phyloP scores from a whole-genome alignment of 1,140 invertebrate genomes.

The Panagrolaimus sp. region DNA sequence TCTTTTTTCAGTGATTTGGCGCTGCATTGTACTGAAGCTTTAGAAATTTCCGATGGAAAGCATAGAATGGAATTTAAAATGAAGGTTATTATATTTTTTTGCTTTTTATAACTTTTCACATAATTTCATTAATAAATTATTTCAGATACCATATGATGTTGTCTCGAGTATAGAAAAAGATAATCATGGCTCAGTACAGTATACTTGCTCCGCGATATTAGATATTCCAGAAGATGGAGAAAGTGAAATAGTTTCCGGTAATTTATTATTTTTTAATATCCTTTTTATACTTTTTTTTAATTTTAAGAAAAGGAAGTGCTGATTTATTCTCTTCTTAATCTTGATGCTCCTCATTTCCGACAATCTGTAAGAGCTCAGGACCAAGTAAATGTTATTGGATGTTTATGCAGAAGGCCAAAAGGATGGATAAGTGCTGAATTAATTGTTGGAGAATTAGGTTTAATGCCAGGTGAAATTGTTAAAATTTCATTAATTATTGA shows the following conservation, averaged over 20 bases:
- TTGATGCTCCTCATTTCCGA: conserved; percentile 44
- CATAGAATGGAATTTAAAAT: conserved; percentile 40
- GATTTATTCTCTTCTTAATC: conserved; percentile 39
- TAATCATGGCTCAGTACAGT: conserved; percentile 32
- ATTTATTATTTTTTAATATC: not conserved
- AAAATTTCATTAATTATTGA: conserved; percentile 30
- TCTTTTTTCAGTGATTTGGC: conserved; percentile 37
- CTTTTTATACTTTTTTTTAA: not conserved
- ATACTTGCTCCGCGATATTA: conserved; percentile 38
- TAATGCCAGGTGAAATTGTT: conserved; percentile 36
- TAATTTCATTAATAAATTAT: conserved; percentile 17
- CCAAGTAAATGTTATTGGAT: conserved; percentile 23
- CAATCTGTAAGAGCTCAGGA: conserved; percentile 24
- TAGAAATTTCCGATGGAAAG: conserved; percentile 37
- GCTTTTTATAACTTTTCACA: too few relatives aligned
- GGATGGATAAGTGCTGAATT: conserved; percentile 34
- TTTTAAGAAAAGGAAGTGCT: conserved; percentile 12
- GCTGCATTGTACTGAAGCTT: conserved; percentile 38
- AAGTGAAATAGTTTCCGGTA: conserved; percentile 48
- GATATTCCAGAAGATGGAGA: conserved; percentile 47
- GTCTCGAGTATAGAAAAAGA: conserved; percentile 46
- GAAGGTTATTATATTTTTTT: conserved; percentile 23
- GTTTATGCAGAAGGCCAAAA: conserved; percentile 30
- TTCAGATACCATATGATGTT: conserved; percentile 43
- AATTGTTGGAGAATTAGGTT: conserved; percentile 31